Evolutionary conservation across 2,888 invertebrate genomes (phyloP).

Genomic region (Leptopterna dolabrata): DNA sequence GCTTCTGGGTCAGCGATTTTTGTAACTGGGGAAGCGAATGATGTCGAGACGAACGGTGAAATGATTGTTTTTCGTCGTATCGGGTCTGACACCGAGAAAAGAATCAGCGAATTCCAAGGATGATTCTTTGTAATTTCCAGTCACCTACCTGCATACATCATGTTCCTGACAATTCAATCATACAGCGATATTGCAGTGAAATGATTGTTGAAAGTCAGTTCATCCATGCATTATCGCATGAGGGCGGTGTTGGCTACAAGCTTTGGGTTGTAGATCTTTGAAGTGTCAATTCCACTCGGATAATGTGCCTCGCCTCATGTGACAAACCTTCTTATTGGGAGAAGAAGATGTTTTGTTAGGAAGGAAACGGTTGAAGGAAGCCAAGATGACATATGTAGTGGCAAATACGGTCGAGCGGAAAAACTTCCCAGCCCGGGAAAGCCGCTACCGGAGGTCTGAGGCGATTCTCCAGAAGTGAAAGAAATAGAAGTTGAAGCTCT

Average conservation of each 20-base stretch:
- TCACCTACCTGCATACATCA: too few species aligned
- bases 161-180: too few species aligned
- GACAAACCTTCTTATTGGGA: background rate
- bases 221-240: background rate
- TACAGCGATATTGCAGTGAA: too few species aligned
- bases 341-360: background rate
- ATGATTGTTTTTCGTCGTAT: too few species aligned
- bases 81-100: too few species aligned
- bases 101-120: too few species aligned
- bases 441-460: background rate
- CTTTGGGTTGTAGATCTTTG: background rate
- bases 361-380: slow-evolving; percentile 27
- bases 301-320: background rate
- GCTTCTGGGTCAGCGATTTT: too few species aligned
- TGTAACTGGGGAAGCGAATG: too few species aligned
- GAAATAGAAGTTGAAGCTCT: slow-evolving; percentile 12
- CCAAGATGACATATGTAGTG: slow-evolving; percentile 34
- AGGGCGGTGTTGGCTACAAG: background rate
- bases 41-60: too few species aligned
- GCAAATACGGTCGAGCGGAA: slow-evolving; percentile 12
- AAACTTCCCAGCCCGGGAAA: background rate
- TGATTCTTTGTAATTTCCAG: too few species aligned
- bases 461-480: background rate
- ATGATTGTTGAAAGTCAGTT: too few species aligned
- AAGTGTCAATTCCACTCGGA: background rate